These are phyloP conservation scores for Passer domesticus DNA, from an alignment of 2,113 vertebrate species.

Conservation along the genomic window DNA sequence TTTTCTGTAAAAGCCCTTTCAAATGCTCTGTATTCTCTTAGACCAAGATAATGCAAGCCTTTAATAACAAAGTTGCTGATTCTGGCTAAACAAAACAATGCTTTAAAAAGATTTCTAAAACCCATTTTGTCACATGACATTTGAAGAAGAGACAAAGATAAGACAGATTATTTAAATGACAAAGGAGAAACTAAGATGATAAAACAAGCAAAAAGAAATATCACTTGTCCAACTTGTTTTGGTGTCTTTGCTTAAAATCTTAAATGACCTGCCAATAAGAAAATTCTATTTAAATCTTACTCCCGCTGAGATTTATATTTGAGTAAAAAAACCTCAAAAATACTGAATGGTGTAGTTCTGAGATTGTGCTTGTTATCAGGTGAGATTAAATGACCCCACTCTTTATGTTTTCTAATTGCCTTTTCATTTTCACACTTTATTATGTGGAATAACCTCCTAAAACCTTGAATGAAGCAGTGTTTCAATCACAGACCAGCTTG, in stretches of 20 bases:
- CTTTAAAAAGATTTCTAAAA: background rate
- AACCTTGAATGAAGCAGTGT: background rate
- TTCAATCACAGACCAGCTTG: background rate
- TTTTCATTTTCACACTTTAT: background rate
- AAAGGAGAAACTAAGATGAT: background rate
- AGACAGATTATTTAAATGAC: background rate
- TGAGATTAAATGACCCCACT: background rate
- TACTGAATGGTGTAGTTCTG: background rate
- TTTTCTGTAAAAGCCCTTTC: background rate
- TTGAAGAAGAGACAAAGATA: background rate
- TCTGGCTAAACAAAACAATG: background rate
- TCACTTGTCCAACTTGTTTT: background rate
- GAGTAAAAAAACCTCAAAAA: background rate
- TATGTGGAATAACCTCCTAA: background rate
- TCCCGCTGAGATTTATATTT: background rate
- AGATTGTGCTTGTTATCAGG: background rate
- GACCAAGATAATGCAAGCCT: background rate
- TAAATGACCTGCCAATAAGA: background rate
- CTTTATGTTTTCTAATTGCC: background rate
- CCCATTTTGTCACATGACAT: background rate
- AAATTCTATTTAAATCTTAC: background rate
- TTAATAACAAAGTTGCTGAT: background rate
- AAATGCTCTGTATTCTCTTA: background rate
- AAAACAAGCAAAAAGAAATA: background rate
- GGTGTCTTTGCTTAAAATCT: background rate